Base-by-base conservation (phyloP, 2,797 vertebrate genomes). In the Tinamus major region DNA sequence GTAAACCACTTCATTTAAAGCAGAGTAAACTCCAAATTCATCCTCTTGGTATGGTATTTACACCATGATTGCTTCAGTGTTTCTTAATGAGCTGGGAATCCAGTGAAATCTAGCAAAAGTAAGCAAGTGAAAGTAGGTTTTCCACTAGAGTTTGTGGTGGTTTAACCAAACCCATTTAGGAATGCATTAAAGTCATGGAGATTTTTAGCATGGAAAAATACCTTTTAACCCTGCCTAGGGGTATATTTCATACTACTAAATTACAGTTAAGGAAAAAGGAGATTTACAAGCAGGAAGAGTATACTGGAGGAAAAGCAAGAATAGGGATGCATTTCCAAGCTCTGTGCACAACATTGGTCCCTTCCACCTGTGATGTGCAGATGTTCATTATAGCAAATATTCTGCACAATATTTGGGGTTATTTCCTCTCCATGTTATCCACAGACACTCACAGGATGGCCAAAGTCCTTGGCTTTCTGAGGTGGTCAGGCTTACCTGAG, bases 311-410 rank as follows among this genome's bases (percentile, higher is more conserved):
- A 78, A 63, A 68, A 69, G 24, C 44, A 49, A 42, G 68, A 67
- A 35, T 0, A 0, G 27, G 24, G 24, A 49, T 58, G 37, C 35
- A 14, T 79, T 78, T 89, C 42, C 29, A 80, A 87, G 42, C 0
- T 0, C 27, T 29, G 10, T 4, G 1, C 0, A 0, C 35, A 29
- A 72, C 83, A 69, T 9, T 17, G 15, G 14, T 0, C 1, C 6
- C 3, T 87, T 23, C 49, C 90, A 46, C 70, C 69, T 82, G 39
- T 0, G 0, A 49, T 1, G 3, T 56, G 7, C 31, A 35, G 44
- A 27, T 42, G 27, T 61, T 80, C 39, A 16, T 69, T 62, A 29
- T 17, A 72, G 39, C 41, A 10, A 24, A 53, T 53, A 59, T 19
- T 6, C 49, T 44, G 23, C 1, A 1, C 44, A 37, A 16, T 46